Evolutionary conservation across 2,797 vertebrate species (phyloP).

Genomic region (Gouania willdenowi): DNA sequence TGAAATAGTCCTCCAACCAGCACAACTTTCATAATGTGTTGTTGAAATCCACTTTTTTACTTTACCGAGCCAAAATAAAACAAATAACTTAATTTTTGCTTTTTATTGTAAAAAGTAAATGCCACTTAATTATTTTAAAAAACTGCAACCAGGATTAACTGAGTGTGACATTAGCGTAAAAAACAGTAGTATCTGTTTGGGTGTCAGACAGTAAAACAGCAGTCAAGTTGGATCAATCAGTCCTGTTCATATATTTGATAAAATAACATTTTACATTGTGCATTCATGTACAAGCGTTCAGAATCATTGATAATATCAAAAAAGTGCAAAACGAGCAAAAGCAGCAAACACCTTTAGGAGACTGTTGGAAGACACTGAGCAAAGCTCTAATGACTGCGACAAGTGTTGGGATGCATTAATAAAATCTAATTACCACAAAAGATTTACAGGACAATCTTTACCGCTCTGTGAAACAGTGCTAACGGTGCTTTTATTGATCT

Average conservation of each 20-base stretch:
- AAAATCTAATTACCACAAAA: constrained; percentile 4
- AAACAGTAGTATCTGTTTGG: too few relatives aligned
- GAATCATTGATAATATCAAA: constrained; percentile 35
- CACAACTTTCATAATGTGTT: too few relatives aligned
- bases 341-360: constrained; percentile 31
- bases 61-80: too few relatives aligned
- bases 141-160: too few relatives aligned
- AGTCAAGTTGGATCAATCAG: constrained; percentile 21
- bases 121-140: too few relatives aligned
- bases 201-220: background rate
- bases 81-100: too few relatives aligned
- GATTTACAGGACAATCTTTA: too few relatives aligned
- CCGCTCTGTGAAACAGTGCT: too few relatives aligned
- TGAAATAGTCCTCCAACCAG: too few relatives aligned
- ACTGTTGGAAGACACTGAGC: constrained; percentile 1
- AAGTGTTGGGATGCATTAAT: constrained; percentile 1
- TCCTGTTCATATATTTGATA: constrained; percentile 61
- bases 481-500: too few relatives aligned
- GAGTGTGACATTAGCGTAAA: too few relatives aligned
- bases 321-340: constrained; percentile 51
- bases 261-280: constrained; percentile 56
- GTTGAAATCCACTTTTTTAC: too few relatives aligned
- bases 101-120: constrained; percentile 15
- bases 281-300: constrained; percentile 47
- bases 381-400: constrained; percentile 5